phyloP scores from a whole-genome alignment of 2,888 invertebrate genomes.

The Listrodromus nycthemerus region DNA sequence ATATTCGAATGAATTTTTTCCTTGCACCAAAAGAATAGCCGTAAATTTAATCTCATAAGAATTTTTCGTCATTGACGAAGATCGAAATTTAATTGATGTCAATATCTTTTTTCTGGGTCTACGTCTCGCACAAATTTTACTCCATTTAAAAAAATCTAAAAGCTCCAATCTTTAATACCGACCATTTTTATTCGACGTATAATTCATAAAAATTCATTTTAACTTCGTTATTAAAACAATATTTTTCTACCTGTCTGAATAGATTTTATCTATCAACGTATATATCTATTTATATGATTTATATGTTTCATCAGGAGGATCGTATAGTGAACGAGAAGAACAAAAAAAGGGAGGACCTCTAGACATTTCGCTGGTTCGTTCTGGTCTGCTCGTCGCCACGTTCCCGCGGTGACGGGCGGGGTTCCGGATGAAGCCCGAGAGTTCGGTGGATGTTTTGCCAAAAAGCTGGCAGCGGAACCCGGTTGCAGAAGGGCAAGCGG shows the following conservation, averaged over 20 bases:
- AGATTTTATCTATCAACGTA: background rate
- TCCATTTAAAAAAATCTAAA: background rate
- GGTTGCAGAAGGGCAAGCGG: slow-evolving; percentile 72
- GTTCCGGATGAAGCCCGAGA: slow-evolving; percentile 68
- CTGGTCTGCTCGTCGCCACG: slow-evolving; percentile 63
- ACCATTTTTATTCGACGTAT: background rate
- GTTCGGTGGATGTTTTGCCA: slow-evolving; percentile 81
- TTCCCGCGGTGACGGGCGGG: slow-evolving; percentile 31
- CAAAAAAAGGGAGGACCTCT: slow-evolving; percentile 41
- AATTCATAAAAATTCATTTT: background rate
- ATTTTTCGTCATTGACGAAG: too few species aligned
- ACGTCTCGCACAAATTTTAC: too few species aligned
- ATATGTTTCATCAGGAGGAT: background rate
- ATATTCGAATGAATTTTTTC: too few species aligned
- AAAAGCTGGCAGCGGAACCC: slow-evolving; percentile 72
- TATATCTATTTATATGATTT: background rate
- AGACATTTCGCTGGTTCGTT: slow-evolving; percentile 53
- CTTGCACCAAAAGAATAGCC: too few species aligned
- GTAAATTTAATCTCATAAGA: too few species aligned
- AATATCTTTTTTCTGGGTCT: too few species aligned
- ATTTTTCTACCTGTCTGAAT: background rate
- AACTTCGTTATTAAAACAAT: background rate
- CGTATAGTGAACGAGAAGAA: slow-evolving; percentile 23
- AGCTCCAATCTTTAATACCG: background rate
- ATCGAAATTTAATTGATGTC: too few species aligned